phyloP scores from a whole-genome alignment of 2,797 vertebrate species.

The Psittacula echo region DNA sequence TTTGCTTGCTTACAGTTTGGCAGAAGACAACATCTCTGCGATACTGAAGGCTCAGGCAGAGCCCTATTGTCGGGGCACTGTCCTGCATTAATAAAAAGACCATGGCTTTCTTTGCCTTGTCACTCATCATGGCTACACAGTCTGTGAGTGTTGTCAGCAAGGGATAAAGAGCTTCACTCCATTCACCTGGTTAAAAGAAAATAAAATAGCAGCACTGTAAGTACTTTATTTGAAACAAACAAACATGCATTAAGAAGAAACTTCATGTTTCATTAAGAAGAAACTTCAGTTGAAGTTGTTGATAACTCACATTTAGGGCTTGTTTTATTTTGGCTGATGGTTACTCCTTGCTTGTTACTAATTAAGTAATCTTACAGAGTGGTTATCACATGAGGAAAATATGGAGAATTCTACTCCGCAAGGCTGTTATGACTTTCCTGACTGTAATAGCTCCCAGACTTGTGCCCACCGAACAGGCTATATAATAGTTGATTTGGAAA shows the following conservation, averaged over 20 bases:
- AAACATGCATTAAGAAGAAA: background rate
- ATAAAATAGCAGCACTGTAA: background rate
- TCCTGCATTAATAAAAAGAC: conserved; percentile 99
- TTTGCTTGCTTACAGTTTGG: conserved; percentile 87
- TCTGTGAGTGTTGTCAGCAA: conserved; percentile 93
- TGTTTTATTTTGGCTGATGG: background rate
- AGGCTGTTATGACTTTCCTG: background rate
- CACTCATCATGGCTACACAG: conserved; percentile 96
- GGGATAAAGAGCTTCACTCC: conserved; percentile 95
- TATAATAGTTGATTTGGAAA: background rate
- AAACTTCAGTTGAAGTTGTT: background rate
- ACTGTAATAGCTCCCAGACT: background rate
- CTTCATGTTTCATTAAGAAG: background rate
- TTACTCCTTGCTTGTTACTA: background rate
- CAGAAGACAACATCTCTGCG: conserved; percentile 98
- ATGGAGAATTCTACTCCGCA: background rate
- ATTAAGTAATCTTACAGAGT: background rate
- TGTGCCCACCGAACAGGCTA: background rate
- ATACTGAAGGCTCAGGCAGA: conserved; percentile 93
- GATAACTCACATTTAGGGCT: background rate
- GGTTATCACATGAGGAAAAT: background rate
- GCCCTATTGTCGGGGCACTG: conserved; percentile 92
- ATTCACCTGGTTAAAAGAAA: conserved; percentile 85
- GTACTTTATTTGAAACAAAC: background rate
- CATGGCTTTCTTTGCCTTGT: conserved; percentile 98